Percentiles rank a stretch among this genome's conserved stretches.
Evolutionary conservation across 2,888 invertebrate genomes (phyloP).

Genomic region (Calliopum simillimum): DNA sequence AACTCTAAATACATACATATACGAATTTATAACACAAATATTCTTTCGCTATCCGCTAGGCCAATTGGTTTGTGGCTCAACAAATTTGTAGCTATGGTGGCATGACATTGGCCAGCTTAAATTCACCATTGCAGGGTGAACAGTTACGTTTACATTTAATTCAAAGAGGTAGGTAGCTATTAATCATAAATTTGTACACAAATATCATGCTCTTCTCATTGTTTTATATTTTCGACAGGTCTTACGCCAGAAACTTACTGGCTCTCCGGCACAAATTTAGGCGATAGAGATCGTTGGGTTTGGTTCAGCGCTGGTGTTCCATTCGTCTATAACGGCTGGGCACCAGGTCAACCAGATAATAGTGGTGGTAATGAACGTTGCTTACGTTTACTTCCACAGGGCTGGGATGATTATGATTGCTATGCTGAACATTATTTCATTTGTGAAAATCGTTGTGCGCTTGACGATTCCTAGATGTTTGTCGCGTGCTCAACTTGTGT

Average conservation of each 20-base stretch:
- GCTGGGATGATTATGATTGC: conserved; percentile 45
- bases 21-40: too few species aligned
- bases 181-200: too few species aligned
- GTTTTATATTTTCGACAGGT: background rate
- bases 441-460: conserved; percentile 43
- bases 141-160: conserved; percentile 32
- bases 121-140: conserved; percentile 35
- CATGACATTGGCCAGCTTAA: conserved; percentile 45
- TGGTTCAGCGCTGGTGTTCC: conserved; percentile 48
- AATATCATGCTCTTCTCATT: too few species aligned
- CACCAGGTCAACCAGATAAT: conserved; percentile 11
- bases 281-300: conserved; percentile 19
- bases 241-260: conserved; percentile 36
- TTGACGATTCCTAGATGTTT: conserved; percentile 22
- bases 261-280: conserved; percentile 48
- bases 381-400: conserved; percentile 30
- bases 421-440: conserved; percentile 42
- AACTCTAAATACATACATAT: background rate
- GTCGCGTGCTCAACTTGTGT: too few species aligned
- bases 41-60: conserved; percentile 16
- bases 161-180: conserved; percentile 35
- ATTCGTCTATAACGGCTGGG: conserved; percentile 43
- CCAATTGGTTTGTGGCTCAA: conserved; percentile 48
- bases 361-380: conserved; percentile 35
- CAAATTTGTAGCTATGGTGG: conserved; percentile 43